These are phyloP conservation scores for Lamprotornis superbus DNA, from an alignment of 2,113 vertebrate genomes.

Conservation along the genomic window DNA sequence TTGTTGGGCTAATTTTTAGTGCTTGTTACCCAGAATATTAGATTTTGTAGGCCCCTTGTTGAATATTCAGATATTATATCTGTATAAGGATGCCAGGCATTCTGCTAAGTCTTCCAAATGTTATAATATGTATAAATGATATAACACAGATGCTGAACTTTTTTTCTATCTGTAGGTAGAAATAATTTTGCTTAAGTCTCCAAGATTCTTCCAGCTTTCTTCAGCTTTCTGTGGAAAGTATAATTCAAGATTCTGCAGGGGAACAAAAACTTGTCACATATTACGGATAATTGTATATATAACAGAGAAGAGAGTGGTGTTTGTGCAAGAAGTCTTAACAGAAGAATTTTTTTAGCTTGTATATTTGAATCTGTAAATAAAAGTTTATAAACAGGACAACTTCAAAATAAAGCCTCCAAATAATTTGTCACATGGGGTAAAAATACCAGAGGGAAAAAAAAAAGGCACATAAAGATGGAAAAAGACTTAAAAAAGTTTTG, in stretches of 20 bases:
- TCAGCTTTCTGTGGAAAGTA: not conserved
- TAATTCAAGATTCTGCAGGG: not conserved
- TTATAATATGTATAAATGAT: not conserved
- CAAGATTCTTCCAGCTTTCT: not conserved
- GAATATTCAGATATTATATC: not conserved
- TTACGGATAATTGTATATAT: not conserved
- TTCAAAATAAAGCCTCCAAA: not conserved
- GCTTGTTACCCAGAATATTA: not conserved
- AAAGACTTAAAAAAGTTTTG: accelerated
- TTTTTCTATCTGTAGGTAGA: not conserved
- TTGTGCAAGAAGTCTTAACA: not conserved
- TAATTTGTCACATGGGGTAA: not conserved
- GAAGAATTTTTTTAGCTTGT: not conserved
- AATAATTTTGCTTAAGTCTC: not conserved
- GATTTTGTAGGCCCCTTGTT: accelerated
- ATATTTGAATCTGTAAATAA: not conserved
- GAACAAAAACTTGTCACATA: not conserved
- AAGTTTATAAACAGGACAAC: not conserved
- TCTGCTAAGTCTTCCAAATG: not conserved
- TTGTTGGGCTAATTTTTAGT: not conserved
- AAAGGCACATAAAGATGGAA: not conserved
- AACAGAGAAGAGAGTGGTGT: not conserved
- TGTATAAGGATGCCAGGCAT: not conserved
- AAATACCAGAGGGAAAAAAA: not conserved
- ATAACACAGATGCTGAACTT: not conserved